A percentile compares a stretch with the other conserved stretches of the same genome.
These are phyloP conservation scores for Sebastes fasciatus DNA, from an alignment of 2,113 vertebrate genomes.

Conservation along the genomic window DNA sequence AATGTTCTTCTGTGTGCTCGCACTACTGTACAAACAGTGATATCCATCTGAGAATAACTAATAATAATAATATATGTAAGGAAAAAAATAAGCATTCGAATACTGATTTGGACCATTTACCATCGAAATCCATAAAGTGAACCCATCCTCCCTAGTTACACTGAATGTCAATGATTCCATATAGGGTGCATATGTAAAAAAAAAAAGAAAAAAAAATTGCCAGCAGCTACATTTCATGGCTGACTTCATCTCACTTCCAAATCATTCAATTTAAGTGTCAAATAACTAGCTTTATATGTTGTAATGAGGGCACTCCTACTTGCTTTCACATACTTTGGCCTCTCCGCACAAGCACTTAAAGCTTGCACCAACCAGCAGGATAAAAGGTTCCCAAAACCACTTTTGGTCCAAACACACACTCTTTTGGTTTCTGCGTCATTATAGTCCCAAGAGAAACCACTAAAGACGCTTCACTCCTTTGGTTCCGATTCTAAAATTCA, in stretches of 20 bases:
- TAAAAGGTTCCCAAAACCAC: constrained; percentile 45
- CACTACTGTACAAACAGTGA: too few relatives aligned
- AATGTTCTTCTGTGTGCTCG: too few relatives aligned
- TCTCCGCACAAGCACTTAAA: constrained; percentile 24
- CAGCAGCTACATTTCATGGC: background rate
- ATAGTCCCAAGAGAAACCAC: constrained; percentile 28
- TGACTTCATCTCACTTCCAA: constrained; percentile 12
- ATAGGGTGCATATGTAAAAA: background rate
- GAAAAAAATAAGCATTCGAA: too few relatives aligned
- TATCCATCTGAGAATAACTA: too few relatives aligned
- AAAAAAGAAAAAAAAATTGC: too few relatives aligned
- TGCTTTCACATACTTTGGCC: constrained; percentile 1
- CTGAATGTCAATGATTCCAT: too few relatives aligned
- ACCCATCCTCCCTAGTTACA: background rate
- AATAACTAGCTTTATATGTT: background rate
- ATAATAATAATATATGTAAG: too few relatives aligned
- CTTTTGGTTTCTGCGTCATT: constrained; percentile 33
- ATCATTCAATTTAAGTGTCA: constrained; percentile 22
- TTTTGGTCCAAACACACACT: constrained; percentile 36
- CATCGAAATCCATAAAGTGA: background rate
- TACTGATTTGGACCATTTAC: too few relatives aligned
- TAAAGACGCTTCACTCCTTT: constrained; percentile 26
- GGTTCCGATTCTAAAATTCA: constrained; percentile 49
- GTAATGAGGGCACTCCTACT: constrained; percentile 18
- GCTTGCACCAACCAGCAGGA: constrained; percentile 10